Base-by-base conservation (phyloP, 2,797 vertebrate species). In the Hozukius guyotensis region DNA sequence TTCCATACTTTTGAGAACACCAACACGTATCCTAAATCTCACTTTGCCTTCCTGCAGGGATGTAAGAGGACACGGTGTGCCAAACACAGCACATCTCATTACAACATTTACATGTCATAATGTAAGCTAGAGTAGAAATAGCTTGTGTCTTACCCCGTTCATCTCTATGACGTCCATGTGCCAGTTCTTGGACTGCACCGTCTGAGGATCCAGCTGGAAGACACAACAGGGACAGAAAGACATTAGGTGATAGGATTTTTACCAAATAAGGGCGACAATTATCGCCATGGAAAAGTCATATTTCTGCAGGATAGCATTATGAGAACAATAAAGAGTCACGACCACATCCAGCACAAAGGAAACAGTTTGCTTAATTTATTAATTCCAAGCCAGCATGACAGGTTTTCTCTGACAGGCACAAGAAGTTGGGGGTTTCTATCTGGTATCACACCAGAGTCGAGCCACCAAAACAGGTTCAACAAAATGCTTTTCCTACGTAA, bases 161-260 rank as follows among this genome's bases (percentile, higher is more conserved):
- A 99, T 99, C 96, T 99, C 98, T 2, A 99, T 99, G 94, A 99
- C 97, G 1, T 99, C 98, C 88, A 97, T 96, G 87, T 99, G 98
- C 99, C 99, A 99, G 95, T 98, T 99, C 96, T 99, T 99, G 13
- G 97, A 98, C 94, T 99, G 97, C 49, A 99, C 97, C 0, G 97
- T 96, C 94, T 98, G 97, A 2, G 97, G 97, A 87, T 99, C 99
- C 95, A 99, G 92, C 98, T 99, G 94, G 18, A 94, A 96, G 64
- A 95, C 75, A 91, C 72, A 83, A 81, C 68, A 85, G 38, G 89
- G 46, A 75, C 61, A 88, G 14, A 84, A 29, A 81, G 14, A 68
- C 53, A 68, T 25, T 8, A 1, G 25, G 53, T 8, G 38, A 72
- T 59, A 8, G 27, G 70, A 52, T 61, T 56, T 53, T 63, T 16